Evolutionary conservation across 2,888 invertebrate genomes (phyloP).

Genomic region (Parnassius glacialis): DNA sequence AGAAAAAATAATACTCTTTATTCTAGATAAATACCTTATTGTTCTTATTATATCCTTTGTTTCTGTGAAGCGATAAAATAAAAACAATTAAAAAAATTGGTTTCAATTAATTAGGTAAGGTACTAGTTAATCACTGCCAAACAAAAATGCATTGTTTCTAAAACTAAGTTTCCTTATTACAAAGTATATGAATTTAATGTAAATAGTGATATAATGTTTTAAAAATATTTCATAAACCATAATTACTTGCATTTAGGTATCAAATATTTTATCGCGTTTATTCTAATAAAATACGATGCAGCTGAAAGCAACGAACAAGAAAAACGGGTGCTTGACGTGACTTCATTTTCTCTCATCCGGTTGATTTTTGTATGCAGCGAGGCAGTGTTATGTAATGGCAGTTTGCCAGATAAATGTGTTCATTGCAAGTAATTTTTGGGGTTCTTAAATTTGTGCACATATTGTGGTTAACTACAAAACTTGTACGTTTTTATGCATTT

Average conservation of each 20-base stretch:
- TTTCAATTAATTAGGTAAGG: too few species aligned
- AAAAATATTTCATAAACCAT: too few species aligned
- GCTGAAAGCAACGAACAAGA: slow-evolving; percentile 6
- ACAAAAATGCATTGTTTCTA: too few species aligned
- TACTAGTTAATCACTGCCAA: too few species aligned
- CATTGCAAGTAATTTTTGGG: slow-evolving; percentile 20
- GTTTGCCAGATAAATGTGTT: slow-evolving; percentile 24
- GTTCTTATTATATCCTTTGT: neutral
- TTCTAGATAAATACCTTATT: slow-evolving; percentile 5
- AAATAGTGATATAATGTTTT: too few species aligned
- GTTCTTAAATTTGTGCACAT: slow-evolving; percentile 5
- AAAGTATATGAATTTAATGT: too few species aligned
- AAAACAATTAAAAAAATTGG: neutral
- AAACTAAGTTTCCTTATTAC: too few species aligned
- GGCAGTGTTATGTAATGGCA: slow-evolving; percentile 15
- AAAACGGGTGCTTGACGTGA: slow-evolving; percentile 14
- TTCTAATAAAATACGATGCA: neutral
- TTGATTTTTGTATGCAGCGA: slow-evolving; percentile 22
- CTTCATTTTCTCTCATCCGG: slow-evolving; percentile 4
- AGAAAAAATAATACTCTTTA: too few species aligned
- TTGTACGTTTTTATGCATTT: too few species aligned
- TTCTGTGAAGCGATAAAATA: neutral
- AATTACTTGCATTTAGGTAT: too few species aligned
- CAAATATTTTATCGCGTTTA: too few species aligned
- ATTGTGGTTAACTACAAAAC: neutral